Percentiles rank a stretch among this genome's conserved stretches.
Evolutionary conservation across 2,113 vertebrate species (phyloP).

Genomic region (Orcinus orca): DNA sequence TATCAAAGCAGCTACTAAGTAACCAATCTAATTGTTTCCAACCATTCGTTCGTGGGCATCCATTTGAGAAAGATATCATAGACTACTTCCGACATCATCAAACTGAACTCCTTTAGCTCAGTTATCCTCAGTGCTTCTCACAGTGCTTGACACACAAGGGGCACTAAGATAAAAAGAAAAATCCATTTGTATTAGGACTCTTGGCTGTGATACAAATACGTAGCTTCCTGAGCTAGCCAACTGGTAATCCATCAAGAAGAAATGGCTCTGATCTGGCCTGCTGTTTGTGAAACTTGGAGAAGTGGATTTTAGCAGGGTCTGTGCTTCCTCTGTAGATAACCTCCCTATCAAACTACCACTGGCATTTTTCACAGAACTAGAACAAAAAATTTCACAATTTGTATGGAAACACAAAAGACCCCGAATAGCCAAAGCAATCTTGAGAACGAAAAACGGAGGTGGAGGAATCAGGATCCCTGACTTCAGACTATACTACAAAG

Average conservation of each 20-base stretch:
- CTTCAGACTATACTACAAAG: too few species aligned
- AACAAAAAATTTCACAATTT: too few species aligned
- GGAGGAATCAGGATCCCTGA: too few species aligned
- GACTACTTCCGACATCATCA: background rate
- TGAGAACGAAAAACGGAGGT: too few species aligned
- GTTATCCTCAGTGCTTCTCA: background rate
- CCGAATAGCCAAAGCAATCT: too few species aligned
- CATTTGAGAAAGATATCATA: background rate
- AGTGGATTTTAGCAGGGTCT: background rate
- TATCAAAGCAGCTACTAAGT: background rate
- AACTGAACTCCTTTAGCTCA: background rate
- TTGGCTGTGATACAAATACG: background rate
- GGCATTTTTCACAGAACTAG: too few species aligned
- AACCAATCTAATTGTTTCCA: background rate
- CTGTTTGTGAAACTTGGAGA: background rate
- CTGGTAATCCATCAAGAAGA: background rate
- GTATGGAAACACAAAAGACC: too few species aligned
- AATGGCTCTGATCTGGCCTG: background rate
- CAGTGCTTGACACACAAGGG: background rate
- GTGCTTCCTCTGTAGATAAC: background rate
- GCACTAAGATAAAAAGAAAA: background rate
- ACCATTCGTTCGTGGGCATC: background rate
- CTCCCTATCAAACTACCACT: background rate
- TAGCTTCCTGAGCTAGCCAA: background rate
- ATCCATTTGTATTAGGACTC: background rate